Conservation (phyloP, 2,797 vertebrate species). For the Bradypodion ventrale region DNA sequence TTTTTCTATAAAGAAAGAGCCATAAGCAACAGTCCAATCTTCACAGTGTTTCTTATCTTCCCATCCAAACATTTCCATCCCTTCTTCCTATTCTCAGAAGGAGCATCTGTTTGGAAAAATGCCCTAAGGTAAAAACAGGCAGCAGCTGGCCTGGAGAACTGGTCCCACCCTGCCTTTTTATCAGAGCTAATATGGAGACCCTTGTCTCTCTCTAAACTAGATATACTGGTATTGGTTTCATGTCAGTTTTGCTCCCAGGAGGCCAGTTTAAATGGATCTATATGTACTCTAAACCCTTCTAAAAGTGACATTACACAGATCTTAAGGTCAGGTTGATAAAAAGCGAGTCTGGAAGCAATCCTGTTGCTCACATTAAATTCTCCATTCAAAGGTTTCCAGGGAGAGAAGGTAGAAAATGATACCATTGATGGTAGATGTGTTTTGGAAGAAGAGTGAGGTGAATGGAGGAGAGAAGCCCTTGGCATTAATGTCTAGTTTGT, state of each 20-base stretch:
- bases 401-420: background rate
- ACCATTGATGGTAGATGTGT: background rate
- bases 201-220: constrained; percentile 4
- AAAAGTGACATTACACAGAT: constrained; percentile 27
- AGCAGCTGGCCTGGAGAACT: background rate
- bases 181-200: constrained; percentile 5
- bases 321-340: constrained; percentile 30
- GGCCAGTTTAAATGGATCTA: constrained; percentile 18
- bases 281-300: constrained; percentile 21
- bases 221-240: constrained; percentile 16
- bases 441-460: background rate
- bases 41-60: background rate
- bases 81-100: background rate
- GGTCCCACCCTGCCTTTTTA: background rate
- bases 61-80: background rate
- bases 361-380: background rate
- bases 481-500: too few relatives aligned
- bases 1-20: background rate
- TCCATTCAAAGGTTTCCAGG: background rate
- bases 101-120: background rate
- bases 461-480: background rate
- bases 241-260: constrained; percentile 11
- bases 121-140: background rate
- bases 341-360: constrained; percentile 7
- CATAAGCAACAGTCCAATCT: background rate